Percentiles rank a stretch among this genome's conserved stretches.
Evolutionary conservation across 2,797 vertebrate species (phyloP).

Genomic region (Sebastes cheni): DNA sequence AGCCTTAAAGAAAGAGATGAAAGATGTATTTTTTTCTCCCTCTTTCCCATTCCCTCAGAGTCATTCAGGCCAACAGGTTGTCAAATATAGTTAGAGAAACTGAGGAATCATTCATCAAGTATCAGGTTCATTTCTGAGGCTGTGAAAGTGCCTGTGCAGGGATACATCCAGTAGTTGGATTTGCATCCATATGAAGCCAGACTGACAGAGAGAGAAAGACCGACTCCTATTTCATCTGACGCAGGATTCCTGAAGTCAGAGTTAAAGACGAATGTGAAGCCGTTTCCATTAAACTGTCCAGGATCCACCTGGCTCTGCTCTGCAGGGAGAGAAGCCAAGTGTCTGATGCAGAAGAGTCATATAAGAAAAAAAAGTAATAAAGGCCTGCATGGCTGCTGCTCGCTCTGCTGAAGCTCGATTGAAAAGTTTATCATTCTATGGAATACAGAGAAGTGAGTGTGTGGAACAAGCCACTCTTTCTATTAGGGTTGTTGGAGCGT

Average conservation of each 20-base stretch:
- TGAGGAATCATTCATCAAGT: neutral
- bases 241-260: neutral
- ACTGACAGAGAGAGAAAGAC: neutral
- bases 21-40: neutral
- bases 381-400: neutral
- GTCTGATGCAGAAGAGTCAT: neutral
- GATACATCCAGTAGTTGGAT: neutral
- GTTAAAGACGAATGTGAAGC: neutral
- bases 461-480: neutral
- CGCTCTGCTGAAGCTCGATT: neutral
- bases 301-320: constrained; percentile 16
- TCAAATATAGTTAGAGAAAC: neutral
- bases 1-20: neutral
- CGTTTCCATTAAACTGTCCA: neutral
- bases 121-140: neutral
- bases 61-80: neutral
- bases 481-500: neutral
- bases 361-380: neutral
- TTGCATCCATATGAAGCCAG: neutral
- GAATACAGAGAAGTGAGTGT: neutral
- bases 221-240: neutral
- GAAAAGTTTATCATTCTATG: neutral
- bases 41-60: neutral
- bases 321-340: neutral
- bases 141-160: neutral